Conservation (phyloP, 2,888 invertebrate genomes). For the Griposia aprilina region DNA sequence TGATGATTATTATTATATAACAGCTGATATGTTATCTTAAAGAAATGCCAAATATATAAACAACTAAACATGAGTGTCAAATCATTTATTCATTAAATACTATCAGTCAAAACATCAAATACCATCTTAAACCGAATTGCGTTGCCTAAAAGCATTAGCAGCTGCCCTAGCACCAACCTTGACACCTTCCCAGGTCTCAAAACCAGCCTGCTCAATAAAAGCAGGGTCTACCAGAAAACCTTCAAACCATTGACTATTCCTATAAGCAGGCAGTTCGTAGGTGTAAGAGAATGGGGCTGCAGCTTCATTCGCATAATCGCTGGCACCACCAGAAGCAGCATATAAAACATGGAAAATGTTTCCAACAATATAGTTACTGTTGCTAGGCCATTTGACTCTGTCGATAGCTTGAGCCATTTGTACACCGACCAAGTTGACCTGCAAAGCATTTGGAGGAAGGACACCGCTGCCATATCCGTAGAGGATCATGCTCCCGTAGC, state of each 20-base stretch:
- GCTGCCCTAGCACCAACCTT: slow-evolving; percentile 87
- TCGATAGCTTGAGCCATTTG: slow-evolving; percentile 86
- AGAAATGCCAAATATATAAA: not conserved
- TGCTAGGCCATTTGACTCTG: slow-evolving; percentile 82
- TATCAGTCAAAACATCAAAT: slow-evolving; percentile 39
- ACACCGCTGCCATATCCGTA: slow-evolving; percentile 81
- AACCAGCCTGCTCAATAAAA: slow-evolving; percentile 89
- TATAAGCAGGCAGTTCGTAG: slow-evolving; percentile 89
- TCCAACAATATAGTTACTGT: slow-evolving; percentile 88
- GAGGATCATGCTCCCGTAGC: slow-evolving; percentile 92
- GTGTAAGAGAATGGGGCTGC: slow-evolving; percentile 90
- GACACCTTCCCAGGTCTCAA: slow-evolving; percentile 91
- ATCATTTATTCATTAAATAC: slow-evolving; percentile 45
- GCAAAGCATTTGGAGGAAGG: slow-evolving; percentile 86
- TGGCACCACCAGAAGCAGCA: slow-evolving; percentile 91
- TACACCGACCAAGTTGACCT: slow-evolving; percentile 82
- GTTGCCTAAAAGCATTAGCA: slow-evolving; percentile 80
- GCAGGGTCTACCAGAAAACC: slow-evolving; percentile 90
- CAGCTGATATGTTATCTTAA: too few species aligned
- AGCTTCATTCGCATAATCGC: slow-evolving; percentile 90
- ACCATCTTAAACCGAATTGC: slow-evolving; percentile 26
- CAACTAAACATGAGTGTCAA: not conserved
- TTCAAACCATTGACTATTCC: slow-evolving; percentile 79
- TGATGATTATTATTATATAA: not conserved
- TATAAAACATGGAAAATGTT: slow-evolving; percentile 88